Evolutionary conservation across 2,888 invertebrate genomes (phyloP), one percentile per base, ranked within the genome.

Genomic region (Drosophila bunnanda): DNA sequence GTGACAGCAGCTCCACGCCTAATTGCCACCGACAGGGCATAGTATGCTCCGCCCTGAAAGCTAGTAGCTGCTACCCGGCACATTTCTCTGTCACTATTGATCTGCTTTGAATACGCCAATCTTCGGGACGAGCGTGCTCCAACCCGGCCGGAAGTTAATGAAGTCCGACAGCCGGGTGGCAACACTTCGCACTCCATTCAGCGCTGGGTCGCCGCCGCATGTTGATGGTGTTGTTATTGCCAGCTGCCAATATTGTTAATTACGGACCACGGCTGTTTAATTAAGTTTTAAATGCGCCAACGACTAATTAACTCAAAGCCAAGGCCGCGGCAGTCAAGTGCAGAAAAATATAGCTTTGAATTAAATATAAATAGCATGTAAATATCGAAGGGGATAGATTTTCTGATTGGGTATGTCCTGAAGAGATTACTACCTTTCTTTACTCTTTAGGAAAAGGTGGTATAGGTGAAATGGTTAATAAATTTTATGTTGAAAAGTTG

Each of bases 281-380:
- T 84, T 79, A 89, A 74, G 82, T 76, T 84, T 77, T 74, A 75
- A 83, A 75, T 66, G 66, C 61, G 72, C 53, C 34, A 46, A 56
- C 70, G 61, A 57, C 75, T 83, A 89, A 89, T 87, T 79, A 79
- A 83, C 84, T 73, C 57, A 39, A 59, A 17, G 58, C 67, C 70
- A 60, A 65, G 61, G 69, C 39, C 60, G 56, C 57, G 59, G 56
- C 25, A 10, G 7, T 32, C 50, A 56, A 57, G 32, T 62, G 38
- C 34, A 38, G 34, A 34, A 38, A 44, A 25, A 39, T 41, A 8
- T 20, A 52, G 68, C 22, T 32, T 65, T 39, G 69, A 67, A 55
- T 39, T 39, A 22, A 32, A 13, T 38, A 38, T 55, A 38, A 54
- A 66, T 30, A 15, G 38, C 15, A 32, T 38, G 20, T 25, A 43